Conservation (phyloP, 2,113 vertebrate genomes). For the Silurus meridionalis region DNA sequence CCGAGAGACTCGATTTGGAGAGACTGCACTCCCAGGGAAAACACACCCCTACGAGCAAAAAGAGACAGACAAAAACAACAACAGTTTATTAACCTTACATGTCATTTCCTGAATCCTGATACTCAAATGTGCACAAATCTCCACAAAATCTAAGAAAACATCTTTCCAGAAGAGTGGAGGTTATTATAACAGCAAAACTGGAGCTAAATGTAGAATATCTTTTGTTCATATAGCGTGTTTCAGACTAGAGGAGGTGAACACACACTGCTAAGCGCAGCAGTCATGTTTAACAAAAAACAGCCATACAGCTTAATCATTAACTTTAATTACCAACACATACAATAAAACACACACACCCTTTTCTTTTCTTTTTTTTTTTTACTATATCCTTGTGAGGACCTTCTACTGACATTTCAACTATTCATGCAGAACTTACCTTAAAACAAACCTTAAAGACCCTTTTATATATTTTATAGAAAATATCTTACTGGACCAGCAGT, state of each 20-base stretch:
- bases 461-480: too few species aligned
- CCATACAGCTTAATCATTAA: background rate
- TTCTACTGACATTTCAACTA: background rate
- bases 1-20: slow-evolving; percentile 83
- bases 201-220: too few species aligned
- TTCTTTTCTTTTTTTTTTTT: background rate
- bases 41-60: slow-evolving; percentile 78
- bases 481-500: too few species aligned
- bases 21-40: slow-evolving; percentile 85
- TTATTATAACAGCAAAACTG: too few species aligned
- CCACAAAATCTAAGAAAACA: too few species aligned
- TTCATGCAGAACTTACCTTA: background rate
- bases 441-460: background rate
- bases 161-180: too few species aligned
- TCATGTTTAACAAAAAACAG: background rate
- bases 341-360: background rate
- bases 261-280: background rate
- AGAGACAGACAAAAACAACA: background rate
- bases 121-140: too few species aligned
- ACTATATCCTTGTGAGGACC: background rate
- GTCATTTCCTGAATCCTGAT: too few species aligned
- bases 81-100: too few species aligned
- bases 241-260: background rate
- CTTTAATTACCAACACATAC: background rate
- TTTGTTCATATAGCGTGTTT: too few species aligned